Evolutionary conservation across 2,113 vertebrate genomes (phyloP), one percentile per base, ranked within the genome.

Genomic region (Oryzias melastigma): DNA sequence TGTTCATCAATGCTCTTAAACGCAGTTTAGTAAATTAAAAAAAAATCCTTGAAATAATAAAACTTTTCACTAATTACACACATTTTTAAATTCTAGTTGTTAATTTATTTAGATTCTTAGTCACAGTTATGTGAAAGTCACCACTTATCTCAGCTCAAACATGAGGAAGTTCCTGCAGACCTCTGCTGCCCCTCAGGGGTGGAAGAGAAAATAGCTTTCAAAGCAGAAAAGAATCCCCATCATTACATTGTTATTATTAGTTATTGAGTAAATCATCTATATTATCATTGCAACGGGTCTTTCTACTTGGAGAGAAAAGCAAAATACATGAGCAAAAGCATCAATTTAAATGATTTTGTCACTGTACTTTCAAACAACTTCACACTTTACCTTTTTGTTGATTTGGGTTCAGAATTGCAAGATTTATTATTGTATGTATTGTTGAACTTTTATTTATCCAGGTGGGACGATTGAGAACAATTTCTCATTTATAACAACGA

Each of bases 171-270:
- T 81, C 85, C 59, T 76, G 46, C 78, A 85, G 87, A 78, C 69
- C 88, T 87, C 84, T 91, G 82, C 88, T 92, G 89, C 87, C 88
- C 81, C 89, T 87, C 86, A 89, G 85, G 47, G 91, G 89, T 63
- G 43, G 61, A 56, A 44, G 17, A 35, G 14, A 18, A 62, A 65
- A 72, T 18, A n/a, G 14, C 14, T 43, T 15, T 3, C 65, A 20
- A 25, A 27, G 16, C 35, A 52, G 45, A 62, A 16, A 5, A 45
- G 12, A 69, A 69, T 35, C 48, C 25, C 35, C 15, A 8, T 55
- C 63, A 61, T 65, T 12, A 57, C 68, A 24, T 52, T 20, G 10
- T 13, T 35, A 12, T 35, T 35, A 35, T 35, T 12, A 12, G 3
- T 12, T 35, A 35, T 35, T 35, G 35, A 35, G 3, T 35, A 8